Evolutionary conservation across 2,797 vertebrate genomes (phyloP).

Genomic region (Gorsachius magnificus): DNA sequence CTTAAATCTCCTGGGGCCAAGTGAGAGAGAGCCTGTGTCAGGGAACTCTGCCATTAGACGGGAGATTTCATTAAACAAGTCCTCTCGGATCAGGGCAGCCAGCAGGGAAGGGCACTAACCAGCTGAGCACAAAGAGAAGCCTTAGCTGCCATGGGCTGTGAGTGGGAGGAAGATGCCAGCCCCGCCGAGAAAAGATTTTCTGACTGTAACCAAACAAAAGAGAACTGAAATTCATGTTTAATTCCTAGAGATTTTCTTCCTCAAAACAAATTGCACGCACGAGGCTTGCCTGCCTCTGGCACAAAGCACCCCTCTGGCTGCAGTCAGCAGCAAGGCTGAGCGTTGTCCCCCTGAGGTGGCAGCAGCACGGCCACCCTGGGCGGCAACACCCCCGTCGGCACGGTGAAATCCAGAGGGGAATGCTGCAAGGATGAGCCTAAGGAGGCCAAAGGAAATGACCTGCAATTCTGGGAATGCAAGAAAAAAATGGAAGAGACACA

Average conservation of each 20-base stretch:
- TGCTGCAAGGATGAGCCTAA: not conserved
- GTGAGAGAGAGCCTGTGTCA: not conserved
- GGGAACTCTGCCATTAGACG: not conserved
- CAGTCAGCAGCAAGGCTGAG: not conserved
- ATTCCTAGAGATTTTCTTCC: not conserved
- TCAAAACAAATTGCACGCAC: fast-evolving
- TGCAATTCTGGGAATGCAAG: not conserved
- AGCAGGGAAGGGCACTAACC: not conserved
- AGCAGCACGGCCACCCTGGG: fast-evolving
- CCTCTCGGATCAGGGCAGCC: not conserved
- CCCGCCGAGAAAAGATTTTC: fast-evolving
- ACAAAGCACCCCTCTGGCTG: not conserved
- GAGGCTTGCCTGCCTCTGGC: not conserved
- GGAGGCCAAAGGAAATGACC: not conserved
- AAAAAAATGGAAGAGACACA: not conserved
- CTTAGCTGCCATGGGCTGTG: not conserved
- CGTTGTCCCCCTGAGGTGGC: not conserved
- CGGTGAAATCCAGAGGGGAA: not conserved
- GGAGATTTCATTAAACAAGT: not conserved
- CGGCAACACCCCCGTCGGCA: fast-evolving
- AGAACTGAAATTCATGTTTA: not conserved
- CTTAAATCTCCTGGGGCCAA: not conserved
- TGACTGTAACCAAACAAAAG: not conserved
- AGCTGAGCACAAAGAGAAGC: not conserved
- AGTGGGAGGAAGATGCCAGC: not conserved